A percentile compares a stretch with the other conserved stretches of the same genome.
Conservation (phyloP, 23 tunicate species). For the Ascidia mentula region DNA sequence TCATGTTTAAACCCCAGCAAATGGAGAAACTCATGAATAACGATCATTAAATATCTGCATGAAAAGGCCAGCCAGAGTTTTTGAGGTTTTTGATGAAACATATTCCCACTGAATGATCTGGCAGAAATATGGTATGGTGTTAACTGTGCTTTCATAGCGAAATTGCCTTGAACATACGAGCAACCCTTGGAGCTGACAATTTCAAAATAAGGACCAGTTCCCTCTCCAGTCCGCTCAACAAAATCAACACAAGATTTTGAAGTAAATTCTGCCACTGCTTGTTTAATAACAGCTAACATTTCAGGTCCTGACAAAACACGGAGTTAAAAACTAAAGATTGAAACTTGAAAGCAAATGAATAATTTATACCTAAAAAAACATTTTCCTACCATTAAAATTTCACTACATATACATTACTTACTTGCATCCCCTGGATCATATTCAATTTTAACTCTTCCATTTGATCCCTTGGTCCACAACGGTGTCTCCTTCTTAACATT, state of each 20-base stretch:
- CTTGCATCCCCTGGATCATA: background rate
- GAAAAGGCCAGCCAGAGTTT: background rate
- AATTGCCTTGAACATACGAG: background rate
- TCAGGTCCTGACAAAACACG: background rate
- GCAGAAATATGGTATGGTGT: no score
- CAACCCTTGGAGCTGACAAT: background rate
- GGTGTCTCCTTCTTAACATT: background rate
- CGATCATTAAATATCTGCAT: background rate
- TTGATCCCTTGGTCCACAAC: background rate
- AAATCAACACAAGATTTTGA: background rate
- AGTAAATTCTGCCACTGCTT: background rate
- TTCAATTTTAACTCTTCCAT: background rate
- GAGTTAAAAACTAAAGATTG: no score
- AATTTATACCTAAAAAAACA: no score
- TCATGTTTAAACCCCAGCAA: constrained; percentile 23
- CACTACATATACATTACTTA: background rate
- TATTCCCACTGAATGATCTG: no score
- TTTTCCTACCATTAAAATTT: no score
- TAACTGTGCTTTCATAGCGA: no score
- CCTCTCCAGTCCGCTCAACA: background rate
- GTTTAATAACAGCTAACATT: background rate
- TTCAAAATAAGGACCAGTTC: no score
- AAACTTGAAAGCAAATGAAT: no score
- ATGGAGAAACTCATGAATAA: constrained; percentile 22
- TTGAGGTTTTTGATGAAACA: no score